Evolutionary conservation across 2,888 invertebrate species (phyloP).

Genomic region (Theristus sp.): DNA sequence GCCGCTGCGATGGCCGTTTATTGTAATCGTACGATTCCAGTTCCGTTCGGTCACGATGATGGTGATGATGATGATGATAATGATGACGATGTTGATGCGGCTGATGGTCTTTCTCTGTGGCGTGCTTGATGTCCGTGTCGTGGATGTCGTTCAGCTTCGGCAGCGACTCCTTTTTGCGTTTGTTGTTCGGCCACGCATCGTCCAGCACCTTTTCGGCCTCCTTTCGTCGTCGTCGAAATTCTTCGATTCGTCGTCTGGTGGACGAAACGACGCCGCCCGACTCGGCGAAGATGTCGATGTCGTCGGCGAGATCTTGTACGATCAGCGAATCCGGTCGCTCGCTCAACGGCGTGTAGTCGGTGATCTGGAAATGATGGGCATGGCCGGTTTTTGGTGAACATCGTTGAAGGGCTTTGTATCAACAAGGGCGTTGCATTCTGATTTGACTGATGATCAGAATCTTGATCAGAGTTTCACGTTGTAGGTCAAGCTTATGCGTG

Average conservation of each 20-base stretch:
- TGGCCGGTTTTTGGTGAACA: no score
- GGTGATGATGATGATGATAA: no score
- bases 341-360: constrained; percentile 26
- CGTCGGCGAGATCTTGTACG: constrained; percentile 27
- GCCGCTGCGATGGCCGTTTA: no score
- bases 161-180: not conserved
- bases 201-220: constrained; percentile 28
- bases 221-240: constrained; percentile 19
- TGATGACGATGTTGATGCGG: no score
- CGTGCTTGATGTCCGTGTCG: not conserved
- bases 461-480: no score
- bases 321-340: constrained; percentile 26
- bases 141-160: not conserved
- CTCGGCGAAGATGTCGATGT: constrained; percentile 29
- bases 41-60: no score
- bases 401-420: not conserved
- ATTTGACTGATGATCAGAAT: no score
- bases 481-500: no score
- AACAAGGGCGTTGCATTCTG: not conserved
- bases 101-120: no score
- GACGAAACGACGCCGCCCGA: constrained; percentile 19
- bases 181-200: constrained; percentile 13
- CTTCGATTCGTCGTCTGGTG: constrained; percentile 9
- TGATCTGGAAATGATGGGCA: constrained; percentile 13
- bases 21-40: no score